Evolutionary conservation across 2,113 vertebrate species (phyloP).

Genomic region (Equus quagga): DNA sequence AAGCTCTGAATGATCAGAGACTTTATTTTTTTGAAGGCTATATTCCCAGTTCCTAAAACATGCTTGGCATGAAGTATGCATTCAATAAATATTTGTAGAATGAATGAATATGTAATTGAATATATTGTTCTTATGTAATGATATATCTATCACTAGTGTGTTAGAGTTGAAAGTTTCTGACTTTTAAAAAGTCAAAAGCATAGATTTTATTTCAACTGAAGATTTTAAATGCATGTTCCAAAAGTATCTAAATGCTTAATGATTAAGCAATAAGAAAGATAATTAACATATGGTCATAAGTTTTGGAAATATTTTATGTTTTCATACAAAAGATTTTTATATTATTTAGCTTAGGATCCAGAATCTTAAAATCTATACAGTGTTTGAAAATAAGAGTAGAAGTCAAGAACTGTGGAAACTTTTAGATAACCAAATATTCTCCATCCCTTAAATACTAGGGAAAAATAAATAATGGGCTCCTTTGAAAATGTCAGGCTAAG

Average conservation of each 20-base stretch:
- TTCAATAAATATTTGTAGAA: background rate
- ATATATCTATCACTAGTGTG: background rate
- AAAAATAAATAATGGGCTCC: background rate
- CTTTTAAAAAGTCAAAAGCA: background rate
- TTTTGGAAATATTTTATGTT: slow-evolving; percentile 29
- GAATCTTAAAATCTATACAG: background rate
- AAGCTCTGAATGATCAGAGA: background rate
- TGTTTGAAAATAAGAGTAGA: background rate
- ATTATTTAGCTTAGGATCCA: background rate
- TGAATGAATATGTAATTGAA: background rate
- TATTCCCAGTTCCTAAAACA: background rate
- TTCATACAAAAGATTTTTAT: background rate
- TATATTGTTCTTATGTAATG: background rate
- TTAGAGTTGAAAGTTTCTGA: background rate
- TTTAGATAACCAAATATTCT: background rate
- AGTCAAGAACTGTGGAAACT: background rate
- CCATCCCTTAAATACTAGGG: background rate
- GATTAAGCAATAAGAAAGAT: background rate
- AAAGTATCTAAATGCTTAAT: background rate
- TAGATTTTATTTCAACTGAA: background rate
- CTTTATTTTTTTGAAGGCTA: background rate
- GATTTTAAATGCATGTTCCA: background rate
- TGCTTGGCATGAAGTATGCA: background rate
- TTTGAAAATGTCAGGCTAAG: background rate
- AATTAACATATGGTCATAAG: background rate